Evolutionary conservation across 2,888 invertebrate genomes (phyloP).

Genomic region (Stenoptilia bipunctidactyla): DNA sequence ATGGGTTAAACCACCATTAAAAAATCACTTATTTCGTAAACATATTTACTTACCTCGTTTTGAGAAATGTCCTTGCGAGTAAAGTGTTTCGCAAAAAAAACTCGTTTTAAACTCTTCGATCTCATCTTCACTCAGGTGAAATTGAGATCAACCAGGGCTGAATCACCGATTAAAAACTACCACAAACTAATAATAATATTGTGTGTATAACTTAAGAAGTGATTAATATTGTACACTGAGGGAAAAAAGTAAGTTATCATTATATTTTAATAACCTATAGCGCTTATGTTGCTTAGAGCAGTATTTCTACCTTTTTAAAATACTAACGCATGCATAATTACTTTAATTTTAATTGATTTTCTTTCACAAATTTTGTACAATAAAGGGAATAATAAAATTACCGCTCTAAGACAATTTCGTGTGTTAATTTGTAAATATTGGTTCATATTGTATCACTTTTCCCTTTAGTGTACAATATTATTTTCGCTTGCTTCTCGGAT

Average conservation of each 20-base stretch:
- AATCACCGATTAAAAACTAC: too few species aligned
- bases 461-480: conserved; percentile 70
- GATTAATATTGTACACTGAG: conserved; percentile 65
- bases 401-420: conserved; percentile 50
- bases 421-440: conserved; percentile 14
- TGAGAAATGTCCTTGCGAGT: too few species aligned
- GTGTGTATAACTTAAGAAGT: too few species aligned
- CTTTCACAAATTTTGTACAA: conserved; percentile 42
- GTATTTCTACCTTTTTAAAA: conserved; percentile 30
- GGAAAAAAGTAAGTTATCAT: conserved; percentile 60
- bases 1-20: too few species aligned
- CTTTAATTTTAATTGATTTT: conserved; percentile 19
- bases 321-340: conserved; percentile 46
- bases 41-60: too few species aligned
- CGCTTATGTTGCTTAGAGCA: conserved; percentile 61
- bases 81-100: too few species aligned
- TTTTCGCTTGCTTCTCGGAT: not conserved
- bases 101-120: too few species aligned
- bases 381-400: conserved; percentile 56
- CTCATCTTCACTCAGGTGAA: too few species aligned
- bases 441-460: conserved; percentile 26
- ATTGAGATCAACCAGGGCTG: too few species aligned
- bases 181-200: too few species aligned
- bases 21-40: too few species aligned
- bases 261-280: conserved; percentile 27